Conservation (phyloP, 2,797 vertebrate species). For the Trachops cirrhosus region DNA sequence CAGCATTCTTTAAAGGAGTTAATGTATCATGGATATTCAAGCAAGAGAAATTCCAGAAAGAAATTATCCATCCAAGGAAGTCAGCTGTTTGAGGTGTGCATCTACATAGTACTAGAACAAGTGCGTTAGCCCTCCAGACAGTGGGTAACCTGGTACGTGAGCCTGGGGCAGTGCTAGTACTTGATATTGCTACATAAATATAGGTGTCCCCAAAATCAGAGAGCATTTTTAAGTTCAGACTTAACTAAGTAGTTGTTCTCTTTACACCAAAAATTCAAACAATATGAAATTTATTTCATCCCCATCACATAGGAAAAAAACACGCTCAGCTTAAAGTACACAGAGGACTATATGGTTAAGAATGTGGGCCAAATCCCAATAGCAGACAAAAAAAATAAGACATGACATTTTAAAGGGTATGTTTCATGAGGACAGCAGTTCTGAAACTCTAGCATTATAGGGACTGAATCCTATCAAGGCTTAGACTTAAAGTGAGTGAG, state of each 20-base stretch:
- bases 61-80: constrained; percentile 82
- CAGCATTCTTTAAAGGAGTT: constrained; percentile 83
- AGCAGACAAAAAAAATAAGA: not conserved
- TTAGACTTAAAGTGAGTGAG: not conserved
- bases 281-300: not conserved
- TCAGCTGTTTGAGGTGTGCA: constrained; percentile 74
- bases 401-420: not conserved
- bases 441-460: not conserved
- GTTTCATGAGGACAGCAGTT: not conserved
- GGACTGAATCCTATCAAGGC: not conserved
- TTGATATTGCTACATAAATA: not conserved
- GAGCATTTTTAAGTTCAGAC: not conserved
- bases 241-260: not conserved
- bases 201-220: not conserved
- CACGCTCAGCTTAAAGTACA: not conserved
- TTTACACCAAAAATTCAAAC: not conserved
- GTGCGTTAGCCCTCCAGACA: constrained; percentile 77
- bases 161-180: not conserved
- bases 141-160: not conserved
- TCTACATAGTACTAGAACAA: constrained; percentile 73
- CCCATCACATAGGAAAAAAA: not conserved
- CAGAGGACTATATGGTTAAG: not conserved
- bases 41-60: constrained; percentile 84
- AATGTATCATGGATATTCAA: constrained; percentile 81
- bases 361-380: not conserved